phyloP scores from a whole-genome alignment of 92 coral and sea anemone species.

The Umimayanthus kanabou region DNA sequence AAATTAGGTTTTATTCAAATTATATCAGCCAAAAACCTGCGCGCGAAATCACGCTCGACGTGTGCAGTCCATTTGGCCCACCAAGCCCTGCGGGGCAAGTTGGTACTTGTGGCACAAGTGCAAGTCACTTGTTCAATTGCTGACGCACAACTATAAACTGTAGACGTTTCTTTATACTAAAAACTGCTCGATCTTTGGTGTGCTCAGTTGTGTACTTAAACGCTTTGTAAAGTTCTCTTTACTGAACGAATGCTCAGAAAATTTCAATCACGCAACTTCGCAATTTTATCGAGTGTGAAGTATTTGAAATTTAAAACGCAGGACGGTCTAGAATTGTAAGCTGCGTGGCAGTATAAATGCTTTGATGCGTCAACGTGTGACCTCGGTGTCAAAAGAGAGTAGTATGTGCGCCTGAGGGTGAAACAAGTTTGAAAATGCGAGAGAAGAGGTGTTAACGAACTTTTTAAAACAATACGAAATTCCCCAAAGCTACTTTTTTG shows the following conservation, averaged over 20 bases:
- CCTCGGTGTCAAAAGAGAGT: neutral
- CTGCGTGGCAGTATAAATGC: neutral
- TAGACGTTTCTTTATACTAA: neutral
- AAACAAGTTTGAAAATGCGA: neutral
- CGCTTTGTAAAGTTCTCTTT: neutral
- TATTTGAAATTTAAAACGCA: neutral
- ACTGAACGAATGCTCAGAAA: too few relatives aligned
- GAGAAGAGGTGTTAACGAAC: neutral
- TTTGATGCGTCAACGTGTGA: neutral
- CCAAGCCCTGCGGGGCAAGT: neutral
- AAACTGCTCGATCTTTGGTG: neutral
- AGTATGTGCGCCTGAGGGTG: neutral
- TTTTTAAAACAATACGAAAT: too few relatives aligned
- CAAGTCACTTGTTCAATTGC: neutral
- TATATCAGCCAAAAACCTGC: neutral
- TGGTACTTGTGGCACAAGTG: neutral
- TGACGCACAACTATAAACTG: neutral
- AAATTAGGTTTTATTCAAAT: too few relatives aligned
- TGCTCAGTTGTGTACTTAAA: neutral
- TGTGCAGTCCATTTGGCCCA: neutral
- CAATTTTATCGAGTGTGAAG: neutral
- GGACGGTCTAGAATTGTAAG: neutral
- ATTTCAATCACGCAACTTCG: neutral
- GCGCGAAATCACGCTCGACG: neutral
- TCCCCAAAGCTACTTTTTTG: neutral